These are phyloP conservation scores for Drosophila oshimai DNA, from an alignment of 1,140 invertebrate genomes.

Conservation along the genomic window DNA sequence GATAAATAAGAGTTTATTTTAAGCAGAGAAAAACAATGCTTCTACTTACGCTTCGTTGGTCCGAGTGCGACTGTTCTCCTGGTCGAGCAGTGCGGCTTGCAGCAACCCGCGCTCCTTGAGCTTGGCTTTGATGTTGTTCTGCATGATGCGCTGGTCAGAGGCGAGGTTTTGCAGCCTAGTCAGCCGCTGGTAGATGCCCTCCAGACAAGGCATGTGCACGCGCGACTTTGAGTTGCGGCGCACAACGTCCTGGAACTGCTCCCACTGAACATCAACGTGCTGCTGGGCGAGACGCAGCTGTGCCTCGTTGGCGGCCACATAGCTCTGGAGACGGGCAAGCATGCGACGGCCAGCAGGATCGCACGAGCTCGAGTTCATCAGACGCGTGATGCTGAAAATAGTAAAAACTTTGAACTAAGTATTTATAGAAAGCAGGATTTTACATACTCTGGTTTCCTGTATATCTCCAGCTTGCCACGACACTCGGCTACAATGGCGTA, in stretches of 20 bases:
- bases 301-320: constrained; percentile 85
- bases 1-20: background rate
- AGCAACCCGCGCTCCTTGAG: constrained; percentile 64
- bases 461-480: constrained; percentile 83
- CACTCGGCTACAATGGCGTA: constrained; percentile 87
- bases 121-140: constrained; percentile 83
- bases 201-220: constrained; percentile 85
- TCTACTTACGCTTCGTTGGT: constrained; percentile 51
- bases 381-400: constrained; percentile 49
- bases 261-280: constrained; percentile 86
- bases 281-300: constrained; percentile 85
- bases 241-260: constrained; percentile 83
- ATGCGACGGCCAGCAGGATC: constrained; percentile 84
- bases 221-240: constrained; percentile 82
- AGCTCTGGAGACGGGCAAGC: constrained; percentile 84
- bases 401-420: background rate
- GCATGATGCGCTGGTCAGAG: constrained; percentile 83
- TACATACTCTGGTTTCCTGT: constrained; percentile 85
- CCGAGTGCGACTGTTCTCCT: constrained; percentile 51
- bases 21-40: no score
- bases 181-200: constrained; percentile 87
- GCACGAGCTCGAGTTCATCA: constrained; percentile 57
- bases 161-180: constrained; percentile 86
- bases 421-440: background rate
- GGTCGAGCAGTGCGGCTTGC: constrained; percentile 35